Conservation (phyloP, 2,113 vertebrate species). For the Brachyistius frenatus region DNA sequence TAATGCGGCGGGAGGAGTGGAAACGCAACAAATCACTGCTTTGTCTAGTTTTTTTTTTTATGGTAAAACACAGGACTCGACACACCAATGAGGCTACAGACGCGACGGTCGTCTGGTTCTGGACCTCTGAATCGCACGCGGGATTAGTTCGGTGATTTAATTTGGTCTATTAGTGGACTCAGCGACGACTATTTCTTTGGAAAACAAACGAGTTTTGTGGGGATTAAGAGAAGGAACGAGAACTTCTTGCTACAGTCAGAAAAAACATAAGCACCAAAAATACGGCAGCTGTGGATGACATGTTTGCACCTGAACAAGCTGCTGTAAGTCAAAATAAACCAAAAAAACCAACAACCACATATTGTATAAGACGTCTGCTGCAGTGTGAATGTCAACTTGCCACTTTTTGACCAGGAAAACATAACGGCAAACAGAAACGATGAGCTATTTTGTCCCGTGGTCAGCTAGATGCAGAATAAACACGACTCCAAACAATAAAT, state of each 20-base stretch:
- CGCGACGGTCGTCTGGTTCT: neutral
- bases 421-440: no score
- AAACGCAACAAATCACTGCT: conserved; percentile 53
- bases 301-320: no score
- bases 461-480: neutral
- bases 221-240: no score
- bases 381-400: no score
- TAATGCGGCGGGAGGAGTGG: conserved; percentile 55
- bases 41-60: conserved; percentile 45
- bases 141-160: neutral
- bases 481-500: neutral
- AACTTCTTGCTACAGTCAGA: neutral
- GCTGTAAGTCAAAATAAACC: no score
- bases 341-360: no score
- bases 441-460: no score
- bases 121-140: neutral
- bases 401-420: no score
- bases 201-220: no score
- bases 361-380: no score
- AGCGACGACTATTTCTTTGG: no score
- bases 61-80: conserved; percentile 53
- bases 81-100: no score
- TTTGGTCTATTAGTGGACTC: neutral
- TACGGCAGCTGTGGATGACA: neutral
- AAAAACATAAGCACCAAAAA: neutral